Base-by-base conservation (phyloP, 1,140 invertebrate species). In the Stegodyphus mimosarum region DNA sequence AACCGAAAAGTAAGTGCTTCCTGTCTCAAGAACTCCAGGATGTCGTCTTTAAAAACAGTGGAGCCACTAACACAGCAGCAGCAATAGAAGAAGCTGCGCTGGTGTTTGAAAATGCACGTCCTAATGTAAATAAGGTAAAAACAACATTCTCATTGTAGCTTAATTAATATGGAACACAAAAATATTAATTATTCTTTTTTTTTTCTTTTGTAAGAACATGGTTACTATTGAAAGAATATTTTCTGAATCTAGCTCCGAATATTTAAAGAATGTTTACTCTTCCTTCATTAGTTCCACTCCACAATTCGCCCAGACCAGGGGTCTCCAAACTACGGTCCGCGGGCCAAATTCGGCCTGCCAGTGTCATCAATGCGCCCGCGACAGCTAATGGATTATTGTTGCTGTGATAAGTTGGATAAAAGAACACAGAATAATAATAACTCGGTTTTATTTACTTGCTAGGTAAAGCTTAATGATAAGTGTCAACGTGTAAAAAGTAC, bases 1-100 rank as follows among this genome's bases (percentile, higher is more conserved):
- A 76, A 5, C 79, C 78, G 2, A 87, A 87, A 48, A 76, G 48
- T 2, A 77, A 76, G 49, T 83, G 86, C n/a, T 17, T n/a, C 18
- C 49, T 87, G 13, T 64, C 73, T 0, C 64, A 83, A 33, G 86
- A 87, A 49, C 48, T 87, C 2, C 78, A 83, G n/a, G 55, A 72
- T 18, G 74, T 87, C 9, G 66, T 48, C 3, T 83, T 66, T 51
- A 63, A 66, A 69, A 60, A 87, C 48, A 83, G 78, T 18, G 71
- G 73, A 6, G 78, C 86, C 0, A 87, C 86, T 5, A 87, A 87
- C 33, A 87, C 55, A 33, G 78, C 64, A 9, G 86, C 71, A 64
- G 86, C 72, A 52, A 18, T 87, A 1, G 52, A 76, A 2, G 74
- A 87, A 53, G 86, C 78, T 15, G n/a, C 18, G 0, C 13, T 18